Evolutionary conservation across 2,888 invertebrate species (phyloP), one percentile per base, ranked within the genome.

Genomic region (Cephus sareptanus): DNA sequence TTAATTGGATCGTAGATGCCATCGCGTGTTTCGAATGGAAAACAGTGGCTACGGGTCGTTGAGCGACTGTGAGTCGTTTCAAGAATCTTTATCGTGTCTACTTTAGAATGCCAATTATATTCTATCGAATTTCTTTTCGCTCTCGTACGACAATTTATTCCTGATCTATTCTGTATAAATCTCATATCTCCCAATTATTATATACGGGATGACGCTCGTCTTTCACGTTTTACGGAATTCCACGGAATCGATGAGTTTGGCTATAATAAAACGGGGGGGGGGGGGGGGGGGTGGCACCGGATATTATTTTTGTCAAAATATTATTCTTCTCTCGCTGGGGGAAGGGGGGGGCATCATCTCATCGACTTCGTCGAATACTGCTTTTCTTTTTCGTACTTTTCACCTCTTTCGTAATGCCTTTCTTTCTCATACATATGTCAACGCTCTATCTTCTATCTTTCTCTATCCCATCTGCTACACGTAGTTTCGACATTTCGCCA

Each of bases 331-430:
- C 40, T 23, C 11, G 30, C 1, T 31, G 31, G 31, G 31, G 33
- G 1, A 3, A 3, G 12, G 1, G 2, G 9, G 56, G 23, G 9
- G n/a, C n/a, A 23, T 23, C 23, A 56, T 87, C 86, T 88, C 85
- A 76, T 76, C 81, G 76, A 70, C 73, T 77, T 81, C 77, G 76
- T 75, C 68, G 68, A 74, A 15, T 81, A 74, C 77, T 79, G 30
- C 77, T 75, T 78, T 77, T 76, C 31, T 73, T 75, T 68, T 34
- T 74, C n/a, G 76, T 75, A 35, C 23, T 34, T 34, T 69, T 75
- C 37, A 56, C 2, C 23, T 9, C 23, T 56, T 56, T 56, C 23
- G 56, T 56, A 56, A 56, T 23, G 9, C 2, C 40, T 23, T 56
- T 71, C 30, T 71, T 11, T 71, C 11, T 33, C 33, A 15, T 23